These are phyloP conservation scores for Porites evermanni DNA, from an alignment of 92 coral and sea anemone genomes.

Conservation along the genomic window DNA sequence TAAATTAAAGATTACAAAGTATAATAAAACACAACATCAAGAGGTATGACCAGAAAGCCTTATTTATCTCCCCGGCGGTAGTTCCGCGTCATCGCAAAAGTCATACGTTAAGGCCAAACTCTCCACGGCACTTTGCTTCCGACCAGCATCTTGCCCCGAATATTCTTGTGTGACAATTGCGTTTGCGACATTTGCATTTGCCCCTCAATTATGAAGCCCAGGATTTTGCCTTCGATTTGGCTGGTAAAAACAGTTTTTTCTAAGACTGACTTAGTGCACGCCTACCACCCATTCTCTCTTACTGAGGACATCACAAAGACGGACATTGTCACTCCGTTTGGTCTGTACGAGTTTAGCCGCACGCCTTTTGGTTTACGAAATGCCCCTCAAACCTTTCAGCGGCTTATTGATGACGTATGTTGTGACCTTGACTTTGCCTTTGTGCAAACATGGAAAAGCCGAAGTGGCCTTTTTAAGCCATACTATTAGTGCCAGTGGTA, in stretches of 20 bases:
- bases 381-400: slow-evolving; percentile 62
- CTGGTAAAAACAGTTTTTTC: slow-evolving; percentile 32
- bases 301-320: slow-evolving; percentile 42
- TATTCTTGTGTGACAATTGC: too few species aligned
- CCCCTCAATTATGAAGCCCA: too few species aligned
- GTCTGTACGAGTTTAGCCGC: slow-evolving; percentile 55
- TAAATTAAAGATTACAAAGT: too few species aligned
- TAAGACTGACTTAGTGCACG: slow-evolving; percentile 5
- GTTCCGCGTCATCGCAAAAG: too few species aligned
- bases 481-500: slow-evolving; percentile 35
- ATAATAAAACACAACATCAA: too few species aligned
- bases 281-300: slow-evolving; percentile 50
- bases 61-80: too few species aligned
- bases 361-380: slow-evolving; percentile 61
- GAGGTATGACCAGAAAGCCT: too few species aligned
- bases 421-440: slow-evolving; percentile 34
- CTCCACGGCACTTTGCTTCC: too few species aligned
- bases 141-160: too few species aligned
- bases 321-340: slow-evolving; percentile 60
- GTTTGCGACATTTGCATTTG: too few species aligned
- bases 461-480: slow-evolving; percentile 52
- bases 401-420: slow-evolving; percentile 47
- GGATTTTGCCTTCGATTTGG: slow-evolving; percentile 48
- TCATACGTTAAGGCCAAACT: too few species aligned
- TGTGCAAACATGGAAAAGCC: slow-evolving; percentile 12